Evolutionary conservation across 2,888 invertebrate genomes (phyloP).

Genomic region (Calliphora vomitoria): DNA sequence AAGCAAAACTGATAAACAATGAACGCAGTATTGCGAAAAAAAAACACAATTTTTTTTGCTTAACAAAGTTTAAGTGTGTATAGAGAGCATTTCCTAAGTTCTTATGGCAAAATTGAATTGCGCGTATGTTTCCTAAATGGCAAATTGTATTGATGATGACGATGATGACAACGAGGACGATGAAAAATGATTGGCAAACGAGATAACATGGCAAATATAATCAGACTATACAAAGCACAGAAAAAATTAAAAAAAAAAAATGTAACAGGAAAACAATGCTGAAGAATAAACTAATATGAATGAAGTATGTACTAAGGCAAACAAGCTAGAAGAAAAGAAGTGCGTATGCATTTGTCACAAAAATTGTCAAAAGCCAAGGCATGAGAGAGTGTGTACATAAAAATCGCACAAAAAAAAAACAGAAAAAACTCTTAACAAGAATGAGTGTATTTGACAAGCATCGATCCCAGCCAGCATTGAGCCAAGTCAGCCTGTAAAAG

Average conservation of each 20-base stretch:
- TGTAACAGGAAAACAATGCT: slow-evolving; percentile 1
- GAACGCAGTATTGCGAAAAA: slow-evolving; percentile 27
- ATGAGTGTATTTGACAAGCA: slow-evolving; percentile 61
- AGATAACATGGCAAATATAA: slow-evolving; percentile 70
- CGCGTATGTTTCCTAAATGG: slow-evolving; percentile 66
- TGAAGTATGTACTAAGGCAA: slow-evolving; percentile 5
- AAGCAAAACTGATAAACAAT: slow-evolving; percentile 60
- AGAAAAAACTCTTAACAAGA: slow-evolving; percentile 29
- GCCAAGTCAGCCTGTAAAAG: background rate
- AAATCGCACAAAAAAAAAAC: slow-evolving; percentile 25
- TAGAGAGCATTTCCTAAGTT: slow-evolving; percentile 27
- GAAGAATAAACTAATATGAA: slow-evolving; percentile 55
- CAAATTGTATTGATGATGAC: slow-evolving; percentile 71
- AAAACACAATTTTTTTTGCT: background rate
- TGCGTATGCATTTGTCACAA: slow-evolving; percentile 73
- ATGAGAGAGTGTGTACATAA: slow-evolving; percentile 23
- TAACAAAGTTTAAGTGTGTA: slow-evolving; percentile 50
- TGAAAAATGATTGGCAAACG: slow-evolving; percentile 72
- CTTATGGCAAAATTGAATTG: slow-evolving; percentile 45
- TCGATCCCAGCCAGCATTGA: background rate
- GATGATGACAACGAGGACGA: slow-evolving; percentile 27
- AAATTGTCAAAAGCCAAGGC: slow-evolving; percentile 63
- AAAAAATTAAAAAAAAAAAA: slow-evolving; percentile 28
- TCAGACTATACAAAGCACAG: slow-evolving; percentile 43
- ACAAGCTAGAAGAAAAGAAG: slow-evolving; percentile 55